Evolutionary conservation across 1,140 invertebrate genomes (phyloP).

Genomic region (Drosophila tani): DNA sequence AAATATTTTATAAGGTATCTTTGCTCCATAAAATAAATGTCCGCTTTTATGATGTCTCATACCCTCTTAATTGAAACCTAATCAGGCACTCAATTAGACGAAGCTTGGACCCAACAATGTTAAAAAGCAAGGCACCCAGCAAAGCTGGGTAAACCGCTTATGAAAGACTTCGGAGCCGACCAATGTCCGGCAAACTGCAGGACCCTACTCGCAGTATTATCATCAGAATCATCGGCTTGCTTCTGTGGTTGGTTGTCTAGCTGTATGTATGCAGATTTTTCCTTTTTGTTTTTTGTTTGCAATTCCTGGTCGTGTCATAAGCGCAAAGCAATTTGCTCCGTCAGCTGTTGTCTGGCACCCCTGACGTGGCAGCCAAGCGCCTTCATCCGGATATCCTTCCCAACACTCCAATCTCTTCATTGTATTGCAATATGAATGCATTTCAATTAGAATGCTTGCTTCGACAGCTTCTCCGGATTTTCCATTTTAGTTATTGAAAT

Average conservation of each 20-base stretch:
- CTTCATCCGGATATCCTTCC: conserved; percentile 10
- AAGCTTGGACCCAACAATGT: conserved; percentile 26
- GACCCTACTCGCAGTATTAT: conserved; percentile 17
- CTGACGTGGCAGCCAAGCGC: conserved; percentile 1
- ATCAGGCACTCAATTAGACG: conserved; percentile 56
- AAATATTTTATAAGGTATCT: no score
- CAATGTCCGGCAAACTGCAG: neutral
- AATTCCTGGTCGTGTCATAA: conserved; percentile 63
- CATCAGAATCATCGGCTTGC: conserved; percentile 33
- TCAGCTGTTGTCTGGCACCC: conserved; percentile 52
- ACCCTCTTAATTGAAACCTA: conserved; percentile 44
- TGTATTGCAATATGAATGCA: conserved; percentile 74
- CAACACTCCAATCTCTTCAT: conserved; percentile 24
- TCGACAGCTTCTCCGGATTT: conserved; percentile 59
- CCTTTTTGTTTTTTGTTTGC: conserved; percentile 33
- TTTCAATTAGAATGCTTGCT: conserved; percentile 72
- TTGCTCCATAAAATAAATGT: neutral
- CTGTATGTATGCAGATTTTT: conserved; percentile 36
- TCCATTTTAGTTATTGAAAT: conserved; percentile 59
- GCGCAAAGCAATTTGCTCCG: conserved; percentile 71
- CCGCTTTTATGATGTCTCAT: neutral
- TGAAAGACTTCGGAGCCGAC: conserved; percentile 15
- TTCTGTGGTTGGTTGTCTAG: conserved; percentile 36
- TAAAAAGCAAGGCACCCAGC: conserved; percentile 13
- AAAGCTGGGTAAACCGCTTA: conserved; percentile 44